Base-by-base conservation (phyloP, 2,888 invertebrate genomes). In the Lycia hirtaria region DNA sequence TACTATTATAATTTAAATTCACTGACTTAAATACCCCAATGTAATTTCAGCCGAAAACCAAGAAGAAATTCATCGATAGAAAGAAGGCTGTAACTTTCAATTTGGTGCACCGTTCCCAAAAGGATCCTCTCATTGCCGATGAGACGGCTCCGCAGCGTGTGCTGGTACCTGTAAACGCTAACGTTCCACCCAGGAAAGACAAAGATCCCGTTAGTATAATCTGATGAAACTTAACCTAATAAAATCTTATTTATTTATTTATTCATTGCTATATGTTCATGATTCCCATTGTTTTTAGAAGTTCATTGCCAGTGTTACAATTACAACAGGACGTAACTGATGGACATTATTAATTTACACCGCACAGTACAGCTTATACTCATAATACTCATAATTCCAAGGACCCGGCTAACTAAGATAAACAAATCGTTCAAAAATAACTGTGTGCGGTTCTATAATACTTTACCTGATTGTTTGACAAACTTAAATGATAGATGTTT, bases 51-150 rank as follows among this genome's bases (percentile, higher is more conserved):
- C 94, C 94, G 35, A 95, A 94, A 75, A 94, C 95, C 58, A 94
- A 94, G 76, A 96, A 94, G 84, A 96, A 95, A 77, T 98, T 98
- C 78, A 98, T 99, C 72, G 97, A 98, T 80, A 96, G 96, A 71
- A 98, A 98, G 81, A 96, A 96, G 77, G 95, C 98, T 0, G 96
- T 98, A 17, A 97, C 97, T 0, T 99, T 98, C 81, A 96, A 96
- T 77, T 87, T 99, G 64, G 98, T 98, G 1, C 98, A 98, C 79
- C 94, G 99, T 78, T 98, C 98, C 75, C 98, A 98, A 85, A 95
- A 95, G 75, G 99, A 99, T 94, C 98, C 99, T 0, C 84, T 99
- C 47, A 93, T 95, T 0, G 96, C 96, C 0, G 98, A 98, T 85
- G 97, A 97, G 80, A 96, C 92, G 48, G 98, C 98, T 0, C 97